Conservation (phyloP, 2,113 vertebrate species). For the Eptatretus burgeri region DNA sequence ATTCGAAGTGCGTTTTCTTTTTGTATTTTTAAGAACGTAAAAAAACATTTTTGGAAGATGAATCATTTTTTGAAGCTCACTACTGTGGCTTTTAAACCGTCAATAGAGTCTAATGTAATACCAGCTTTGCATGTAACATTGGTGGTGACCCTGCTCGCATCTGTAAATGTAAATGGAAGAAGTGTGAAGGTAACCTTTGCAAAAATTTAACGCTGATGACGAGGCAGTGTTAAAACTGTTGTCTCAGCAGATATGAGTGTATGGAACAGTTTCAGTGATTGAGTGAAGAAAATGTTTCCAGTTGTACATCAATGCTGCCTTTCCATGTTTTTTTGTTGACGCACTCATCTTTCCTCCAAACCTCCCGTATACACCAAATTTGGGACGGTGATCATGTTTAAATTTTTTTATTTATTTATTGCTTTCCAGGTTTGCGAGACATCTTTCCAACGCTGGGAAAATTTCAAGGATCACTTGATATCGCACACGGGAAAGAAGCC, state of each 20-base stretch:
- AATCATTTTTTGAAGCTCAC: no score
- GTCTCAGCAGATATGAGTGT: background rate
- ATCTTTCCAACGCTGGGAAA: constrained; percentile 91
- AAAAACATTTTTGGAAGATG: no score
- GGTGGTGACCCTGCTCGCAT: no score
- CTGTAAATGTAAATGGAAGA: no score
- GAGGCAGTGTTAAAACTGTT: background rate
- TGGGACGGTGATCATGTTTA: background rate
- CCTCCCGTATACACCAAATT: constrained; percentile 9
- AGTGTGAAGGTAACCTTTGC: background rate
- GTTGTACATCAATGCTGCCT: background rate
- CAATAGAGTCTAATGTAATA: no score
- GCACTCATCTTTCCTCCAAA: background rate
- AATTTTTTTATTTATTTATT: background rate
- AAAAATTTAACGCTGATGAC: background rate
- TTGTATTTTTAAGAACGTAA: no score
- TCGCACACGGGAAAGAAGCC: constrained; percentile 86
- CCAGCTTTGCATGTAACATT: no score
- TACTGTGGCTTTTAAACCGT: no score
- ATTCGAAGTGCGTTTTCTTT: no score
- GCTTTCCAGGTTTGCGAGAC: constrained; percentile 62
- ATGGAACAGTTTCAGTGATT: background rate
- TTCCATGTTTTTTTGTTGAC: background rate
- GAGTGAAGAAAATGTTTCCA: background rate
- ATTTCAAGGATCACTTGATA: constrained; percentile 84